Conservation (phyloP, 2,888 invertebrate species). For the Macrophya annulata region DNA sequence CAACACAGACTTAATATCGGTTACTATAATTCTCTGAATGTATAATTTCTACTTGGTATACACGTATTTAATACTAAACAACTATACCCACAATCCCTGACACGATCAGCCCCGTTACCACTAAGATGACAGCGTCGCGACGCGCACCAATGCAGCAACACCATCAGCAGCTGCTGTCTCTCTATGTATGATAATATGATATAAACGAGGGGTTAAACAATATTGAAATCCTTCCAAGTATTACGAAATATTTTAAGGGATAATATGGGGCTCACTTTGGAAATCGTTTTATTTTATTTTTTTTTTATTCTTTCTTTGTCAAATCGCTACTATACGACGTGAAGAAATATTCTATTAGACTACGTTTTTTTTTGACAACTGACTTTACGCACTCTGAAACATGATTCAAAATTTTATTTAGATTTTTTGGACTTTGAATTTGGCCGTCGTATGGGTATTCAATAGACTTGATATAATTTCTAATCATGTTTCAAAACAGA, state of each 20-base stretch:
- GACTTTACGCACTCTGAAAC: too few species aligned
- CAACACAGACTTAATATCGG: not conserved
- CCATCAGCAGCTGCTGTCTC: not conserved
- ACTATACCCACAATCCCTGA: constrained; percentile 2
- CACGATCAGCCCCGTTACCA: constrained; percentile 29
- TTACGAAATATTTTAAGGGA: not conserved
- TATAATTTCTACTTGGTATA: not conserved
- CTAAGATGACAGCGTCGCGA: constrained; percentile 30
- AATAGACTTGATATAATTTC: too few species aligned
- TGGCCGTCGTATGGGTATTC: too few species aligned
- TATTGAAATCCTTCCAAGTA: not conserved
- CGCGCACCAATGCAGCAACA: not conserved
- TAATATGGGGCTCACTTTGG: not conserved
- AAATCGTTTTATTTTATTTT: not conserved
- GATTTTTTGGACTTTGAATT: too few species aligned
- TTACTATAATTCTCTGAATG: not conserved
- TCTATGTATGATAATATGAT: not conserved
- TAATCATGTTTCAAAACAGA: too few species aligned
- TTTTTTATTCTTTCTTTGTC: too few species aligned
- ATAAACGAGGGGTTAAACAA: not conserved
- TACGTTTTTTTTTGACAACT: too few species aligned
- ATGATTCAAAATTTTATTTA: too few species aligned
- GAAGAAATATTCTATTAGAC: too few species aligned
- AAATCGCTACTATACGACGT: too few species aligned
- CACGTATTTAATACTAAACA: not conserved